Evolutionary conservation across 2,888 invertebrate genomes (phyloP), one percentile per base, ranked within the genome.

Genomic region (Ectemnius lituratus): DNA sequence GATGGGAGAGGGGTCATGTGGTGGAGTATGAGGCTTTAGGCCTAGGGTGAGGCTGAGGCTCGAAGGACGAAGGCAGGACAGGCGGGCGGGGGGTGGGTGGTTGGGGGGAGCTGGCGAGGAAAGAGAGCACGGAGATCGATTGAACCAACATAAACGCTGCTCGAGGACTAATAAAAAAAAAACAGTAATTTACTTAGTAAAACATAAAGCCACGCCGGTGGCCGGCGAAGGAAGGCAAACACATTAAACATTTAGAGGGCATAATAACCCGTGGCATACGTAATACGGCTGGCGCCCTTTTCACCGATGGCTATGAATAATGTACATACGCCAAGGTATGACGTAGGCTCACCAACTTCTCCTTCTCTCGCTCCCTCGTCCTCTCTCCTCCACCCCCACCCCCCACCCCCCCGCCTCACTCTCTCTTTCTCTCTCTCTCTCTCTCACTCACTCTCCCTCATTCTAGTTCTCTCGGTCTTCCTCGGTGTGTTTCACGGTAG

Each of bases 131-230:
- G 85, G 86, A 90, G 37, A 90, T 90, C 90, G 90, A 90, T 90
- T 89, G 89, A 87, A 85, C 88, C 85, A 90, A 89, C 89, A 88
- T 90, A 88, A 89, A 87, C 87, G 86, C 81, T 75, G 84, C 37
- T 37, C 37, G 82, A 80, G 83, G 85, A 87, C 78, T 82, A 85
- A 85, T 84, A 81, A 81, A 80, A 82, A 84, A 84, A 89, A 90
- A 90, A 88, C 87, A 88, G 90, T 90, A 90, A 90, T 90, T 90
- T 90, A 90, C 89, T 90, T 90, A 90, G 89, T 90, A 90, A 90
- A 90, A 90, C 88, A 90, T 89, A 89, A 90, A 90, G 89, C 89
- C 86, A 86, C 79, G 82, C 80, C 87, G 86, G 85, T 84, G 87
- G 85, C 84, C 85, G 85, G 87, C 87, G 87, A 88, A 90, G 89